A percentile compares a stretch with the other conserved stretches of the same genome.
phyloP scores from a whole-genome alignment of 92 coral and sea anemone genomes.

The Bergia puertoricense region DNA sequence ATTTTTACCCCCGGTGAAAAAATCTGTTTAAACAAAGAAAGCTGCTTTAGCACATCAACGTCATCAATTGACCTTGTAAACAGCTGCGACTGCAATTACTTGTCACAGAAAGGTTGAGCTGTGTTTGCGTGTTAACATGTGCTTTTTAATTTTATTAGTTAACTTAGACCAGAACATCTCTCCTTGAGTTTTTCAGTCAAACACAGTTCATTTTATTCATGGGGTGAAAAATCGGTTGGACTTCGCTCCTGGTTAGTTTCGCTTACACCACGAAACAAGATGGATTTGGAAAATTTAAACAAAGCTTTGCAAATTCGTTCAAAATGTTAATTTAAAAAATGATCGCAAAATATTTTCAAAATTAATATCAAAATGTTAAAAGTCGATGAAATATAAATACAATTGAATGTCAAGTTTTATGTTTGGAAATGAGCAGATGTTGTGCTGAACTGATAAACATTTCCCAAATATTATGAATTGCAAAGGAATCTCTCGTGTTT shows the following conservation, averaged over 20 bases:
- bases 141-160: too few relatives aligned
- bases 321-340: not conserved
- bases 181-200: not conserved
- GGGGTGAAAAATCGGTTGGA: conserved; percentile 3
- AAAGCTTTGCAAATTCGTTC: not conserved
- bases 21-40: not conserved
- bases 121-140: not conserved
- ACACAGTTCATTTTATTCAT: not conserved
- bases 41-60: not conserved
- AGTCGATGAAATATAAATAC: not conserved
- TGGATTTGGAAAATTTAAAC: not conserved
- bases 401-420: not conserved
- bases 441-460: not conserved
- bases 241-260: not conserved
- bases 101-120: not conserved
- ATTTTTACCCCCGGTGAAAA: too few relatives aligned
- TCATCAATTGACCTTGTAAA: not conserved
- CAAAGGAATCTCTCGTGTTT: not conserved
- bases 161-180: not conserved
- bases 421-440: not conserved
- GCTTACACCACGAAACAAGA: not conserved
- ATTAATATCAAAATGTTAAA: not conserved
- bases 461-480: not conserved
- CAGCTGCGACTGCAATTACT: not conserved
- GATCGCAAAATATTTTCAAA: not conserved